Percentiles rank a stretch among this genome's conserved stretches.
Evolutionary conservation across 2,113 vertebrate genomes (phyloP).

Genomic region (Aythya baeri): DNA sequence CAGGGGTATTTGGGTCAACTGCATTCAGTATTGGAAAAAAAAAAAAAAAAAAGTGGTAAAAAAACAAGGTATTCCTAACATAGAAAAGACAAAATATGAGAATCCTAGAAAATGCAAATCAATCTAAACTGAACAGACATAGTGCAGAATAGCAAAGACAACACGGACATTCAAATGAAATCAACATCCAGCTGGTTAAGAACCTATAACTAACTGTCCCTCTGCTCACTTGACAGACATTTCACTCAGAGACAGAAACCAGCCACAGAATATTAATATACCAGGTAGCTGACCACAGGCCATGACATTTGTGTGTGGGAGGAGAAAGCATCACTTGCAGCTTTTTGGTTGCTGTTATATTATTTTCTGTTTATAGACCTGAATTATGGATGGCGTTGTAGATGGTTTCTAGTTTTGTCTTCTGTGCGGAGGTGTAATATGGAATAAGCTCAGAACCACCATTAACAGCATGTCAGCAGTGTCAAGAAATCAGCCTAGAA

Average conservation of each 20-base stretch:
- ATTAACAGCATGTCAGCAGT: neutral
- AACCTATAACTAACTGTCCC: neutral
- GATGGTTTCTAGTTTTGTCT: neutral
- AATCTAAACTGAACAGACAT: neutral
- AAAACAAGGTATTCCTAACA: neutral
- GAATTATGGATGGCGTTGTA: neutral
- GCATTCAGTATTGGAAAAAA: neutral
- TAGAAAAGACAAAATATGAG: neutral
- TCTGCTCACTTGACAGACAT: conserved; percentile 17
- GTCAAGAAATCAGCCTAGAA: neutral
- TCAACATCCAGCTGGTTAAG: conserved; percentile 35
- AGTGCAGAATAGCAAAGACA: neutral
- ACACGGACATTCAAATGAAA: conserved; percentile 16
- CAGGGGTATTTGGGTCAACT: neutral
- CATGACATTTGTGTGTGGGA: neutral
- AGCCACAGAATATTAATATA: neutral
- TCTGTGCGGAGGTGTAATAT: fast-evolving
- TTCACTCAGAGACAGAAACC: neutral
- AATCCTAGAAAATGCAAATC: conserved; percentile 16
- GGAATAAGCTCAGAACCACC: neutral
- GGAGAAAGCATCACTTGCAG: neutral
- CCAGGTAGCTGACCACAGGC: neutral
- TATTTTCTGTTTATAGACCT: neutral
- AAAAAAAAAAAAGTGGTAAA: no score
- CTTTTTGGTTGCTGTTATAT: neutral